Evolutionary conservation across 2,797 vertebrate genomes (phyloP).

Genomic region (Acrossocheilus wenchowensis): DNA sequence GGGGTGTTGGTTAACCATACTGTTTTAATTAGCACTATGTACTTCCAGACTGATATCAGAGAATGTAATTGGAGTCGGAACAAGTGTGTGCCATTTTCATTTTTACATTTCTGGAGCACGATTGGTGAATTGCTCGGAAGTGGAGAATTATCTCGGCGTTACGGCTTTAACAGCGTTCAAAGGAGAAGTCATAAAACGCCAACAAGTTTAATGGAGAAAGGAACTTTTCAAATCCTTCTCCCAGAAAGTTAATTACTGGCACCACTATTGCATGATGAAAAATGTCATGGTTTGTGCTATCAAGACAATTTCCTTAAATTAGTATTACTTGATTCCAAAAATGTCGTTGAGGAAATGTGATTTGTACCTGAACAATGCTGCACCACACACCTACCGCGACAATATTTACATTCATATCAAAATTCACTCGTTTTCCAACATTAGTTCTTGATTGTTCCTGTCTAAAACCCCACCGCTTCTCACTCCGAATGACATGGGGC

Average conservation of each 20-base stretch:
- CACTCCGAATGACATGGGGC: neutral
- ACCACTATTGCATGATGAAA: conserved; percentile 11
- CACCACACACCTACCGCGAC: conserved; percentile 4
- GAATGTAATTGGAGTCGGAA: conserved; percentile 80
- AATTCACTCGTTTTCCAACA: conserved; percentile 21
- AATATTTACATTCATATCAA: conserved; percentile 28
- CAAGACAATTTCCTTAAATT: conserved; percentile 11
- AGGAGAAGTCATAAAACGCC: conserved; percentile 32
- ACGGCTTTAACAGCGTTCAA: conserved; percentile 57
- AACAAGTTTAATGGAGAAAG: conserved; percentile 46
- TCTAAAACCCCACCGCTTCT: conserved; percentile 10
- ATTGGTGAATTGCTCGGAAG: conserved; percentile 60
- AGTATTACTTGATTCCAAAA: neutral
- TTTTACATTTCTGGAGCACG: conserved; percentile 67
- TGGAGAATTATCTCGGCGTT: conserved; percentile 64
- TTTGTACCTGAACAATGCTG: neutral
- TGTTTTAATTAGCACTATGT: conserved; percentile 79
- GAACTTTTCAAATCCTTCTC: conserved; percentile 37
- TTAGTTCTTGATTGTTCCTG: conserved; percentile 9
- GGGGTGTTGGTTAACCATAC: conserved; percentile 65
- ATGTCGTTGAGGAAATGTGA: neutral
- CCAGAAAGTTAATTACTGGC: conserved; percentile 24
- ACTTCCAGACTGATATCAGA: conserved; percentile 77
- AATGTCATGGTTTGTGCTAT: conserved; percentile 23
- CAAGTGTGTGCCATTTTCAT: conserved; percentile 76